Evolutionary conservation across 2,113 vertebrate genomes (phyloP), one percentile per base, ranked within the genome.

Genomic region (Cebus imitator): DNA sequence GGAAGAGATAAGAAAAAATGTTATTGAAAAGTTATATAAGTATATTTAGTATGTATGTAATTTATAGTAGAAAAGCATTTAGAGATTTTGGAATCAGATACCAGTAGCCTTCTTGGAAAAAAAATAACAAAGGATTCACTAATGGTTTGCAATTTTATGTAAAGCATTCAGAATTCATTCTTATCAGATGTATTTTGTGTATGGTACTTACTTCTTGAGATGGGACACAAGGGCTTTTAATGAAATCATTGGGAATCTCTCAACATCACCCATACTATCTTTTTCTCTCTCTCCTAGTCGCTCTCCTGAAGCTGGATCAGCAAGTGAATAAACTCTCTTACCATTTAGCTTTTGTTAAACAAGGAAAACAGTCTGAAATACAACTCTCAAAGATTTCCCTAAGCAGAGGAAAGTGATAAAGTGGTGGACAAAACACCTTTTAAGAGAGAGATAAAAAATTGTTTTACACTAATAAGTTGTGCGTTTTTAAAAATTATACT

Each of bases 111-210:
- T 92, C 50, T 89, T 80, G n/a, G 68, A 48, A 84, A 70, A 93
- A 88, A 79, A 78, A 30, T 75, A 23, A 90, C 14, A 79, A 75
- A 86, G 40, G 40, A 94, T 70, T 92, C 50, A 82, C 50, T 9
- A 40, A 18, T 70, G 66, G 73, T 94, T 95, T 89, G 50, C 50
- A 86, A 92, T 72, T 76, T 80, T 72, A 79, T 32, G 76, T 18
- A 37, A 48, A 92, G 3, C 23, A 94, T 85, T 92, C 37, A 73
- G 52, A 94, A 94, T 90, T 87, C 37, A 55, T 93, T 95, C 57
- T 30, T 70, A 50, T 72, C 20, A 64, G 17, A 0, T 68, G 5
- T 27, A 57, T 84, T 82, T 86, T 78, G 3, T 76, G 8, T 64
- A 50, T 90, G 23, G 40, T 55, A 79, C 45, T 94, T 48, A 88